A percentile compares a stretch with the other conserved stretches of the same genome.
Conservation (phyloP, 1,140 invertebrate species). For the Delia radicum region DNA sequence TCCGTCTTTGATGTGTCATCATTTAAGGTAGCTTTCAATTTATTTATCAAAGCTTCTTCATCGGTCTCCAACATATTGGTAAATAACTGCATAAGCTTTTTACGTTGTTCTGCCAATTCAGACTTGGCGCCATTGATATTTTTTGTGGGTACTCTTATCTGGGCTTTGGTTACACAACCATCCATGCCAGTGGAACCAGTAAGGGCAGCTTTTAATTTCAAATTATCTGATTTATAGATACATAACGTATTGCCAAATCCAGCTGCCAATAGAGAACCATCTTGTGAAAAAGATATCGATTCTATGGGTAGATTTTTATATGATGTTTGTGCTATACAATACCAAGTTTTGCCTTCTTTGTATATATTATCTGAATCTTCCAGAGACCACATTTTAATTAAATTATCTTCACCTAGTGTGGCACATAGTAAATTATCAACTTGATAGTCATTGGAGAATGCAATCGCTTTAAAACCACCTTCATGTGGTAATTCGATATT, state of each 20-base stretch:
- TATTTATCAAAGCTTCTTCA: slow-evolving; percentile 38
- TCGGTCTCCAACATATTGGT: slow-evolving; percentile 38
- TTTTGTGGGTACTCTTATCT: slow-evolving; percentile 36
- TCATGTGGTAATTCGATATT: slow-evolving; percentile 73
- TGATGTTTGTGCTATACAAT: slow-evolving; percentile 64
- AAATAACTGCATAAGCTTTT: slow-evolving; percentile 38
- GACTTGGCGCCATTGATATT: slow-evolving; percentile 37
- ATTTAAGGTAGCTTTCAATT: slow-evolving; percentile 29
- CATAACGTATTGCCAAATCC: slow-evolving; percentile 71
- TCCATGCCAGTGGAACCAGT: slow-evolving; percentile 41
- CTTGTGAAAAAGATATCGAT: slow-evolving; percentile 68
- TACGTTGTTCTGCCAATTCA: slow-evolving; percentile 38
- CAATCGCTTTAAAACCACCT: slow-evolving; percentile 61
- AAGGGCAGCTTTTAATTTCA: slow-evolving; percentile 60
- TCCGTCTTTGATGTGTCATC: not conserved
- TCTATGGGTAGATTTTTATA: slow-evolving; percentile 64
- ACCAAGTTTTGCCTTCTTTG: slow-evolving; percentile 63
- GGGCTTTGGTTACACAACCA: slow-evolving; percentile 43
- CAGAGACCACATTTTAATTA: slow-evolving; percentile 74
- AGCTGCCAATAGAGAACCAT: slow-evolving; percentile 75
- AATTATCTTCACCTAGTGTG: slow-evolving; percentile 68
- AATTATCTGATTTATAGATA: slow-evolving; percentile 65
- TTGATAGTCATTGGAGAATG: slow-evolving; percentile 63
- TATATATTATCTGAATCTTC: slow-evolving; percentile 60
- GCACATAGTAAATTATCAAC: slow-evolving; percentile 60